Base-by-base conservation (phyloP, 2,888 invertebrate genomes). In the Heliothis peltigera region DNA sequence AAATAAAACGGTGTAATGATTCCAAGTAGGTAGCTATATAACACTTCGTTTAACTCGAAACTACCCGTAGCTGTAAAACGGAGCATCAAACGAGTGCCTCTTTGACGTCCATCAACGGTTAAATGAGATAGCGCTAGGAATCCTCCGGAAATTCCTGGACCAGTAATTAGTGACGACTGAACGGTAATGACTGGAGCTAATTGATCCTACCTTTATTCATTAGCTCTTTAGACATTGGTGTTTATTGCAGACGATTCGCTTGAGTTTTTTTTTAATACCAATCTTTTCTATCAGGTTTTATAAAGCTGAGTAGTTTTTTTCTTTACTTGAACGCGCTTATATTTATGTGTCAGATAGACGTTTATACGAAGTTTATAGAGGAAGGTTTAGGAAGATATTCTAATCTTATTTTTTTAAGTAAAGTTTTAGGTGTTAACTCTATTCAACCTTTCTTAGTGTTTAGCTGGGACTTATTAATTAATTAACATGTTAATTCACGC, bases 161-260 rank as follows among this genome's bases (percentile, higher is more conserved):
- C 83, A 78, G 88, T 88, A 88, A 91, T 92, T 92, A 92, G 84
- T 74, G 79, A 70, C 77, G 82, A 53, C 57, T 65, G 60, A 57
- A 61, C 64, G 79, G 84, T 91, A 91, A 92, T 87, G 89, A 86
- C 81, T 19, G 74, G 66, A 64, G 83, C 84, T 87, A 90, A 88
- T 88, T 89, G 82, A 84, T 84, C 79, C 77, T 81, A 80, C 80
- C 84, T 80, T 85, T 84, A 87, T 87, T 89, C 86, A 89, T 89
- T 87, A 85, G 56, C 44, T n/a, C 15, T 55, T 53, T 8, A 15
- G n/a, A 54, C 35, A 70, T 42, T 22, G 17, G 28, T 44, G 22
- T 22, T 55, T 32, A 53, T 21, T 19, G 18, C 48, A 21, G 18
- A n/a, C 48, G 22, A 8, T 55, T 59, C 28, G 8, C 54, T 25